Evolutionary conservation across 2,888 invertebrate species (phyloP), one percentile per base, ranked within the genome.

Genomic region (Conomelus anceps): DNA sequence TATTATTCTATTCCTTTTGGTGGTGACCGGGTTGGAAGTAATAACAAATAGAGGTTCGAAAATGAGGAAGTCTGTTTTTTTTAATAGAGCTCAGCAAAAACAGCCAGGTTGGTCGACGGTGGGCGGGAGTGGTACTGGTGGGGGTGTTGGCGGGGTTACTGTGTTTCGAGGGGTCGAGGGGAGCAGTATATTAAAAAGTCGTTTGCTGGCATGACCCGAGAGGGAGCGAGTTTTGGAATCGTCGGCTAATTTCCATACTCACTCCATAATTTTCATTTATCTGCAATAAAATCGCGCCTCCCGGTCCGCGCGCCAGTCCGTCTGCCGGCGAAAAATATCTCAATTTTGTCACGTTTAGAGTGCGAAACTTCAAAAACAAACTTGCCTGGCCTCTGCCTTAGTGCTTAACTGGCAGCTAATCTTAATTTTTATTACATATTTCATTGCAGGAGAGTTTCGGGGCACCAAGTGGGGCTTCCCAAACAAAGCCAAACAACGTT

Each of bases 341-440:
- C 86, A 86, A 86, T 86, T 86, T 86, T 86, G 86, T 86, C 86
- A 86, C 86, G 86, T 86, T 86, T 86, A 86, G 24, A 86, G 86
- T 29, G 24, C 24, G 23, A 29, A 86, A 86, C 86, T 86, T 86
- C 86, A 86, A 86, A 24, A 86, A 86, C 86, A 86, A 86, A 86
- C 86, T 86, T 86, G 63, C 63, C 63, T 13, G 34, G 34, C 34
- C 13, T 17, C 34, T 17, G 34, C 34, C 63, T 13, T 63, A 63
- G 11, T 63, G n/a, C 63, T 63, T n/a, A 20, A 63, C 63, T 63
- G n/a, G n/a, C n/a, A n/a, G 63, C 63, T 63, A n/a, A 63, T 63
- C 63, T 63, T 63, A 63, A 63, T 63, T 63, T 63, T 63, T 63
- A 63, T 63, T 63, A 63, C 63, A 63, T 63, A 63, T 63, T 63